Conservation (phyloP, 2,113 vertebrate genomes). For the Pseudonaja textilis region DNA sequence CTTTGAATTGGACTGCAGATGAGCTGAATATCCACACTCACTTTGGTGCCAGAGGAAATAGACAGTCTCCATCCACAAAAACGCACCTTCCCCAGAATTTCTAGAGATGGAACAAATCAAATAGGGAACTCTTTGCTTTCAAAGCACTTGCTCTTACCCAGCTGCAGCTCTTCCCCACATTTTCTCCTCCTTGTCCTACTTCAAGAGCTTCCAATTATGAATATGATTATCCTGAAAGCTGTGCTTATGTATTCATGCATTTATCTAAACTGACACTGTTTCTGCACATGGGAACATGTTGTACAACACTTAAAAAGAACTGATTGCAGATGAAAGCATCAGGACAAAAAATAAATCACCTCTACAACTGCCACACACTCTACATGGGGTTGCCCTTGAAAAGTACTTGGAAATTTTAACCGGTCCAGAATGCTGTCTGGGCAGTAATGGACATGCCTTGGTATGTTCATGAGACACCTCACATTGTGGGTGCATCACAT, state of each 20-base stretch:
- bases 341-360: not conserved
- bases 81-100: not conserved
- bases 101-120: not conserved
- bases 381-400: not conserved
- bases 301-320: not conserved
- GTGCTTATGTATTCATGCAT: not conserved
- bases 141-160: not conserved
- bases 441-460: not conserved
- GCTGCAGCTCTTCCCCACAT: not conserved
- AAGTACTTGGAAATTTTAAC: not conserved
- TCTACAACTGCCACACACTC: not conserved
- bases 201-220: not conserved
- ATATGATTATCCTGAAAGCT: not conserved
- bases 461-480: not conserved
- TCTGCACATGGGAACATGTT: not conserved
- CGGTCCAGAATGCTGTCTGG: not conserved
- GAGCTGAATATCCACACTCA: not conserved
- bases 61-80: not conserved
- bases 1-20: not conserved
- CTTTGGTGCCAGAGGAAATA: not conserved
- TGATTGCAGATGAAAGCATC: not conserved
- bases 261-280: not conserved
- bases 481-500: not conserved
- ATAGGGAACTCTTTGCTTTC: not conserved
- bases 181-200: not conserved